These are phyloP conservation scores for Hyposoter didymator DNA, from an alignment of 2,888 invertebrate species.

Conservation along the genomic window DNA sequence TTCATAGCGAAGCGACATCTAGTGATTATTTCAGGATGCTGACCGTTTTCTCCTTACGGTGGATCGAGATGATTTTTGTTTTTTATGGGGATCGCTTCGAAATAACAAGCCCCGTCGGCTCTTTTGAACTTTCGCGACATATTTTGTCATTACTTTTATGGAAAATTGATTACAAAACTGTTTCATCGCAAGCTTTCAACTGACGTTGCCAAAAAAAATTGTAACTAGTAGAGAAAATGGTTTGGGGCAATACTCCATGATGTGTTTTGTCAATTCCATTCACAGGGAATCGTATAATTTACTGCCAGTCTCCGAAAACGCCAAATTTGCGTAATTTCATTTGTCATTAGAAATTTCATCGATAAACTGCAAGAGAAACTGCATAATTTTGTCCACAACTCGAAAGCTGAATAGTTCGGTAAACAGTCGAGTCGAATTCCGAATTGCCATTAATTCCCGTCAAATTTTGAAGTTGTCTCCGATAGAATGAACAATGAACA, in stretches of 20 bases:
- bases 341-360: too few species aligned
- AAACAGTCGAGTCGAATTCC: background rate
- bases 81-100: background rate
- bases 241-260: too few species aligned
- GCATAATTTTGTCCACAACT: too few species aligned
- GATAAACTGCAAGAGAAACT: too few species aligned
- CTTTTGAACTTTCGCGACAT: background rate
- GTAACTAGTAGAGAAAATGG: background rate
- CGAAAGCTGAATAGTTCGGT: too few species aligned
- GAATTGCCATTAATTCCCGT: background rate
- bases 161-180: background rate
- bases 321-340: too few species aligned
- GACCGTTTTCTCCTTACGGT: background rate
- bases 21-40: background rate
- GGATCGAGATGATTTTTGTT: background rate
- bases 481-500: constrained; percentile 12
- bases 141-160: background rate
- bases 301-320: too few species aligned
- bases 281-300: too few species aligned
- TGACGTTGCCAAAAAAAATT: background rate
- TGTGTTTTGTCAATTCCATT: too few species aligned
- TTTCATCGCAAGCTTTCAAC: background rate
- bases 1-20: background rate
- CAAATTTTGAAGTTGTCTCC: background rate
- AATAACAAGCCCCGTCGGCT: background rate